Base-by-base conservation (phyloP, 2,797 vertebrate species). In the Pachyuromys duprasi region DNA sequence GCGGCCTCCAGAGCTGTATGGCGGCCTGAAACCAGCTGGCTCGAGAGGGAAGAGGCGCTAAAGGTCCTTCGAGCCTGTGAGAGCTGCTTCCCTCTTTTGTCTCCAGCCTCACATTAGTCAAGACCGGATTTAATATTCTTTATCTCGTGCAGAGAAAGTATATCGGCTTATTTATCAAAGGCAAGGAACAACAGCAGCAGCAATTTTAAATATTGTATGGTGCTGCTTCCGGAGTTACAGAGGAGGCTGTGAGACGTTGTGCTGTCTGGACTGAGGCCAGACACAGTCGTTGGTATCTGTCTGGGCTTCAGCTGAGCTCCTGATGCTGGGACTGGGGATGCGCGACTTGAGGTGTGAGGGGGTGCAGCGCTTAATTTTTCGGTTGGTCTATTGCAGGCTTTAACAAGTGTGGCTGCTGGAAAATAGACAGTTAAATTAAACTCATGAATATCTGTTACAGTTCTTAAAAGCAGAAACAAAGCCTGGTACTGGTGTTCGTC, bases 361-460 rank as follows among this genome's bases (percentile, higher is more conserved):
- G 97, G 93, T 89, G 62, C 84, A 96, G 91, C 0, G 80, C 95
- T 98, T 98, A 96, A 98, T 98, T 98, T 97, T 98, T 97, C 92
- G 95, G 81, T 94, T 98, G 98, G 96, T 97, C 97, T 98, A 96
- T 97, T 98, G 45, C 91, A 94, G 86, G 93, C 36, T 95, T 93
- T 98, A 97, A 95, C 94, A 83, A 97, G 96, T 88, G 60, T 69
- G 83, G 94, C 95, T 98, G 83, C 96, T 97, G 97, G 92, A 92
- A 97, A 97, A 93, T 62, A 97, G 93, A 98, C 63, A 96, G 96
- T 90, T 89, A 97, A 96, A 97, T 97, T 97, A 98, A 97, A 97
- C 92, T 90, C 97, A 96, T 97, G 95, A 94, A 92, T 96, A 98
- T 98, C 95, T 76, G 89, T 89, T 95, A 90, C 36, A 55, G 63